A percentile compares a stretch with the other conserved stretches of the same genome.
These are phyloP conservation scores for Pandemis cinnamomeana DNA, from an alignment of 2,888 invertebrate species.

Conservation along the genomic window DNA sequence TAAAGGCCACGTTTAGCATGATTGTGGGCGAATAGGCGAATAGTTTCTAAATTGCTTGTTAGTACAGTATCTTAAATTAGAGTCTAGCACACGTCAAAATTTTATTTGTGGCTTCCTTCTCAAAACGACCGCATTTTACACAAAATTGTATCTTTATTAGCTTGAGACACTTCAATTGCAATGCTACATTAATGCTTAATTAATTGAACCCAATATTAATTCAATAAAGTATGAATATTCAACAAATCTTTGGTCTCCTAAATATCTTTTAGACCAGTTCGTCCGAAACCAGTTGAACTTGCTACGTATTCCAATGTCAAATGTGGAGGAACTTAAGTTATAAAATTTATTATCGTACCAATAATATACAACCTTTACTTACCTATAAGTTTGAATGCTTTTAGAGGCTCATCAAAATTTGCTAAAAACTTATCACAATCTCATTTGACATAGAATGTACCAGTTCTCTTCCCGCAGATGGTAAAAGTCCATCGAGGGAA, in stretches of 20 bases:
- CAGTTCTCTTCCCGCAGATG: too few relatives aligned
- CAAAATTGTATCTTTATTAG: slow-evolving; percentile 6
- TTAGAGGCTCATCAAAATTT: too few relatives aligned
- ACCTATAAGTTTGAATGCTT: too few relatives aligned
- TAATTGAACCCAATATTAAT: slow-evolving; percentile 19
- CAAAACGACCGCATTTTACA: not conserved
- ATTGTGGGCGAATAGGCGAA: too few relatives aligned
- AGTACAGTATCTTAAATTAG: too few relatives aligned
- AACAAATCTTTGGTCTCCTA: slow-evolving; percentile 25
- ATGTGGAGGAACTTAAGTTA: not conserved
- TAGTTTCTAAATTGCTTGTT: too few relatives aligned
- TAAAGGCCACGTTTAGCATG: too few relatives aligned
- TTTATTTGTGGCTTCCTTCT: not conserved
- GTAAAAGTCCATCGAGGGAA: too few relatives aligned
- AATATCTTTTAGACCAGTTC: slow-evolving; percentile 30
- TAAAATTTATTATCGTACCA: not conserved
- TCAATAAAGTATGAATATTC: slow-evolving; percentile 26
- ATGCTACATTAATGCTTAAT: slow-evolving; percentile 25
- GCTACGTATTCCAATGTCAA: slow-evolving; percentile 11
- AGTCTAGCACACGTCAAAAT: not conserved
- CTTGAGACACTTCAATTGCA: slow-evolving; percentile 12
- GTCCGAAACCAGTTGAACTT: slow-evolving; percentile 15
- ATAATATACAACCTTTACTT: not conserved
- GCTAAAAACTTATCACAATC: too few relatives aligned
- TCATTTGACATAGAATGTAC: too few relatives aligned